Evolutionary conservation across 2,797 vertebrate genomes (phyloP).

Genomic region (Poecilia gillii): DNA sequence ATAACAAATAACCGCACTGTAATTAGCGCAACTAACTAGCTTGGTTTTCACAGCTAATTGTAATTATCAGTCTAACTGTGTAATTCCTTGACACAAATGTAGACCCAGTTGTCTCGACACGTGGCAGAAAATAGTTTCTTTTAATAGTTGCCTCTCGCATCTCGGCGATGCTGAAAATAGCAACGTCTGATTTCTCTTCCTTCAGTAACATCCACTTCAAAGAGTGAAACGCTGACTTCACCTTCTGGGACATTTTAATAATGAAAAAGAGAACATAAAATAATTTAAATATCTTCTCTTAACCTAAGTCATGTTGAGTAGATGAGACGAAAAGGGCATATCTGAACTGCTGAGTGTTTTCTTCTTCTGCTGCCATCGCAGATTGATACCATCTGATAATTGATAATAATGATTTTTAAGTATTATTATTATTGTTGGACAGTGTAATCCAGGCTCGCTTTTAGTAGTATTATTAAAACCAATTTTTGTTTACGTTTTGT

Average conservation of each 20-base stretch:
- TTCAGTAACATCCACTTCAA: background rate
- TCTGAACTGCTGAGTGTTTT: conserved; percentile 19
- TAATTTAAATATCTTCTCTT: conserved; percentile 29
- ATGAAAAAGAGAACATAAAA: conserved; percentile 10
- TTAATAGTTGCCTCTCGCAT: background rate
- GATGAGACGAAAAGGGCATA: conserved; percentile 24
- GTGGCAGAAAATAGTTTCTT: background rate
- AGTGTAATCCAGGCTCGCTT: background rate
- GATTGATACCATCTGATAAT: background rate
- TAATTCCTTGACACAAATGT: background rate
- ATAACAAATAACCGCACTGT: background rate
- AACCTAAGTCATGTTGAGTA: conserved; percentile 9
- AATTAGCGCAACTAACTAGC: background rate
- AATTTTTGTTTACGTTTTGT: too few relatives aligned
- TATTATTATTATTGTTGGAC: too few relatives aligned
- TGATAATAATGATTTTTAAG: background rate
- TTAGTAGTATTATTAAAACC: background rate
- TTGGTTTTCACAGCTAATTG: background rate
- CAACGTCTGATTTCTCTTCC: background rate
- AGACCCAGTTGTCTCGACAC: background rate
- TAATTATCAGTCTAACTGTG: background rate
- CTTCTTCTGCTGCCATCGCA: conserved; percentile 28
- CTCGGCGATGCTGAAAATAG: background rate
- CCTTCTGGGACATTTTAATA: too few relatives aligned
- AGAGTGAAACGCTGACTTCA: background rate